Conservation (phyloP, 2,797 vertebrate genomes). For the Crocidura indochinensis region DNA sequence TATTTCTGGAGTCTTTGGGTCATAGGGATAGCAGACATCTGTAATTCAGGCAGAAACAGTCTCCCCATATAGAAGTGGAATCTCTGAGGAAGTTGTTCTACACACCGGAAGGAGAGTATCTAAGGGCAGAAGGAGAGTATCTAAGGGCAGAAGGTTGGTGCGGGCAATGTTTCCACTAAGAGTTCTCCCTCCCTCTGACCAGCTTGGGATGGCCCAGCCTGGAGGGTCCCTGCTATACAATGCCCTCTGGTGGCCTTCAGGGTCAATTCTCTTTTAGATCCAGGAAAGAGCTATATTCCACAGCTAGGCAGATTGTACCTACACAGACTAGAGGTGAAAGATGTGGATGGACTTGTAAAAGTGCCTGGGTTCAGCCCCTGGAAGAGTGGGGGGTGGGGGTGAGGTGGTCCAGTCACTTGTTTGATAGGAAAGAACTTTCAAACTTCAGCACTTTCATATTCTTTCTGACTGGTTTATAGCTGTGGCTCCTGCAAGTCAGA, state of each 20-base stretch:
- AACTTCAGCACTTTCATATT: not conserved
- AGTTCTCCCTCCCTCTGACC: not conserved
- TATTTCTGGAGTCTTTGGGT: constrained; percentile 30
- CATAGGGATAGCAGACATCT: not conserved
- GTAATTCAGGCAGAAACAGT: not conserved
- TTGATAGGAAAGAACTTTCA: constrained; percentile 1
- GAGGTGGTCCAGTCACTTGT: not conserved
- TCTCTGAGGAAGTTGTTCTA: not conserved
- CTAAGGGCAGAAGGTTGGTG: not conserved
- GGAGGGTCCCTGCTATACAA: constrained; percentile 34
- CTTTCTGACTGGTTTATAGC: constrained; percentile 8
- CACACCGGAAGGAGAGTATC: not conserved
- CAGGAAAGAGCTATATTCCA: not conserved
- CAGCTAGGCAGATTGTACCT: not conserved
- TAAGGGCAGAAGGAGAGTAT: not conserved
- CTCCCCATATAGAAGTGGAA: not conserved
- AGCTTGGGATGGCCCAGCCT: not conserved
- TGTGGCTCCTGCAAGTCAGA: constrained; percentile 39
- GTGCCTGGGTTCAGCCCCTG: not conserved
- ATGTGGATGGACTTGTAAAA: not conserved
- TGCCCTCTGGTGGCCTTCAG: constrained; percentile 83
- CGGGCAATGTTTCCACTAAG: not conserved
- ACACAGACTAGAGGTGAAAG: not conserved
- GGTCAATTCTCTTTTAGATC: not conserved
- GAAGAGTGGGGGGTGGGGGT: too few species aligned